Base-by-base conservation (phyloP, 2,113 vertebrate species). In the Ptyas mucosa region DNA sequence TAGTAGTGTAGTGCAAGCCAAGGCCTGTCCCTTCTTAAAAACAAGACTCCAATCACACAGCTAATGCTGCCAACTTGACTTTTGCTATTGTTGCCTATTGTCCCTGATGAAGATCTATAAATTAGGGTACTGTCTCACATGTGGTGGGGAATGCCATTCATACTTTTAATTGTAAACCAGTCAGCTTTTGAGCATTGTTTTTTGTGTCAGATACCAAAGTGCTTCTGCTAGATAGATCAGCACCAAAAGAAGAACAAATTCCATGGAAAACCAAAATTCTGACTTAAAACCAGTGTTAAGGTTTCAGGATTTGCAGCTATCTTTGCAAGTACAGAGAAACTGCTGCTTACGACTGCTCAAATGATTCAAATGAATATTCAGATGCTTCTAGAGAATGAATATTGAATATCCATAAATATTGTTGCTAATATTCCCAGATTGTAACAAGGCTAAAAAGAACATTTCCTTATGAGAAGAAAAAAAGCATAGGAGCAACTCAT, bases 381-480 rank as follows among this genome's bases (percentile, higher is more conserved):
- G 8, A 8, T 90, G 91, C 8, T 90, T 93, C 92, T 58, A 15
- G 39, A 51, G 11, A 87, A 88, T 90, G 90, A 14, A 89, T n/a
- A n/a, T n/a, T n/a, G n/a, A n/a, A n/a, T n/a, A n/a, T 86, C 12
- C 39, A 3, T 57, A 92, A 90, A 64, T 8, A 57, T 5, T 0
- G 0, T 52, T 54, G 8, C 8, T 29, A 81, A 4, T 29, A 3
- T 81, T 11, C 39, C 92, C 8, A 93, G 93, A 88, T 20, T 1
- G 69, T 49, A 15, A 86, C 87, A 26, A 69, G 15, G 90, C 3
- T 18, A 88, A 90, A 61, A 95, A 94, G 58, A 91, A 90, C 87
- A 88, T 52, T 61, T 34, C 9, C 34, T 69, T 90, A 8, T 57
- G 20, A 53, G 15, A 64, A 49, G 14, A 6, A 11, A 88, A 64